phyloP scores from a whole-genome alignment of 2,797 vertebrate genomes.

The Neomorphus geoffroyi region DNA sequence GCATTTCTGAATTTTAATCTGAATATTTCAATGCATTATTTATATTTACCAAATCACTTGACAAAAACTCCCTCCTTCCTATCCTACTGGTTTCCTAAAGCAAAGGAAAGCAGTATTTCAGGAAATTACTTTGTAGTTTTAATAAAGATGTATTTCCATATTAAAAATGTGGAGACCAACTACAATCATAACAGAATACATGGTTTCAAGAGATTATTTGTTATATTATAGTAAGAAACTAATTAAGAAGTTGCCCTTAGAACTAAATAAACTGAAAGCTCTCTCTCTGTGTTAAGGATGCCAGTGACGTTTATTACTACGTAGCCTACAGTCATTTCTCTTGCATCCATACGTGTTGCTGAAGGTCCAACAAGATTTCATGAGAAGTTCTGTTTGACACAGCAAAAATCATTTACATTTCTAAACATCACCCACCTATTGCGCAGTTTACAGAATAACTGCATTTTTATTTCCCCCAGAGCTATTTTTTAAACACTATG shows the following conservation, averaged over 20 bases:
- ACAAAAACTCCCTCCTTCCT: not conserved
- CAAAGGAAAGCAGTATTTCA: not conserved
- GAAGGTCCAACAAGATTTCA: not conserved
- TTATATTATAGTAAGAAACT: not conserved
- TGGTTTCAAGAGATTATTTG: not conserved
- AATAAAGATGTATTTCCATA: not conserved
- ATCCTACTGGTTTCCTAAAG: not conserved
- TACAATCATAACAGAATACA: not conserved
- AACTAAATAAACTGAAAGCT: not conserved
- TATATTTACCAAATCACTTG: not conserved
- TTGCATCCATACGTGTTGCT: not conserved
- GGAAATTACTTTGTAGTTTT: not conserved
- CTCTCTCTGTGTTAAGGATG: not conserved
- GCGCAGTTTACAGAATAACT: not conserved
- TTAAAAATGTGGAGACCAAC: not conserved
- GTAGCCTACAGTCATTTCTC: not conserved
- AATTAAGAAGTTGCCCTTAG: not conserved
- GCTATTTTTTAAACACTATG: not conserved
- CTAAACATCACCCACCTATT: not conserved
- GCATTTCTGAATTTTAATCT: slow-evolving; percentile 10
- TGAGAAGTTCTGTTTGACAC: not conserved
- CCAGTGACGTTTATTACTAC: not conserved
- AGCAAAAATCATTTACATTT: not conserved
- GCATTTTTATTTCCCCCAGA: not conserved
- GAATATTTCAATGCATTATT: slow-evolving; percentile 16